Conservation (phyloP, 1,140 invertebrate genomes). For the Hypothenemus hampei region DNA sequence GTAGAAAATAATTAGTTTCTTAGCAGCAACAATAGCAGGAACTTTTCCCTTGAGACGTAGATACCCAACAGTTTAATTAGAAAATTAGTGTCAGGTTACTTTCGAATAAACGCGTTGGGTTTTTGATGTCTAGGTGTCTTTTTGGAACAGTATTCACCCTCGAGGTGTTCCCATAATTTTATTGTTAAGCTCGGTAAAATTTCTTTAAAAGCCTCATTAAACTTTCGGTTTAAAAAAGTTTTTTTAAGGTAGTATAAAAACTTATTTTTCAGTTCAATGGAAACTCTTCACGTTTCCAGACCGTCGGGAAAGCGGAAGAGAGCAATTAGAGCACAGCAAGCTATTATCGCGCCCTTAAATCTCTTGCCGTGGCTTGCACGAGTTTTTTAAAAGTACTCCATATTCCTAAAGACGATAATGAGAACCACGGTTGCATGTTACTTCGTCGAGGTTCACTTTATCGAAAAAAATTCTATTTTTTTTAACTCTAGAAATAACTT, state of each 20-base stretch:
- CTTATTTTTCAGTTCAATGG: conserved; percentile 9
- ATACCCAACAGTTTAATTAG: neutral
- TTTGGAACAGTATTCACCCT: too few relatives aligned
- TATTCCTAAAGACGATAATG: conserved; percentile 14
- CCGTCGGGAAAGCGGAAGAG: conserved; percentile 13
- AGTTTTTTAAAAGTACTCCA: conserved; percentile 11
- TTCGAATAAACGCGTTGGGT: neutral
- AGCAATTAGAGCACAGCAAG: conserved; percentile 13
- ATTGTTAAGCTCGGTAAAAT: too few relatives aligned
- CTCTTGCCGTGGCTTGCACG: conserved; percentile 9
- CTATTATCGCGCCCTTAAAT: conserved; percentile 23
- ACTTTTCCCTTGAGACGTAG: neutral
- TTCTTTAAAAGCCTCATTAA: conserved; percentile 3
- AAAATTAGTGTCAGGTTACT: neutral
- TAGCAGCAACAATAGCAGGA: neutral
- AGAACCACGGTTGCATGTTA: neutral
- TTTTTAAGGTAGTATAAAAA: neutral
- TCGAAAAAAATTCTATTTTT: too few relatives aligned
- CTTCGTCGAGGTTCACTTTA: neutral
- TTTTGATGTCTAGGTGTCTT: neutral
- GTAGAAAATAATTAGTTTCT: neutral
- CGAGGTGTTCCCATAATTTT: too few relatives aligned
- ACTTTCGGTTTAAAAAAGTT: neutral
- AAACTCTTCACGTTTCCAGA: conserved; percentile 7
- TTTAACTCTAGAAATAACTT: too few relatives aligned